Evolutionary conservation across 1,140 invertebrate genomes (phyloP), one percentile per base, ranked within the genome.

Genomic region (Pseudomyrmex flavicornis): DNA sequence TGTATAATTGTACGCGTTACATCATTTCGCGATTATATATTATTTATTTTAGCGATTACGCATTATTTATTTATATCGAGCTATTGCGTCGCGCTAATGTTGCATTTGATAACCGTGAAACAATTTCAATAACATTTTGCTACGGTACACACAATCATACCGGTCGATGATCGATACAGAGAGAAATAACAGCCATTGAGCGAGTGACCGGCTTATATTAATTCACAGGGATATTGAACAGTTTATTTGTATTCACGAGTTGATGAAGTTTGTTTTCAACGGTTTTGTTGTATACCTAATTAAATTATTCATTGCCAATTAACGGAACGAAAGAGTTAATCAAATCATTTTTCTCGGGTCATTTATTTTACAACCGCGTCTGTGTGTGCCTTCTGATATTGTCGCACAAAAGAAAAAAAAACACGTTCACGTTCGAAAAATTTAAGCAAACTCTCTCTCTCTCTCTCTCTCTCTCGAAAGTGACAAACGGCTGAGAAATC

Each of bases 191-290:
- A n/a, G 26, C 54, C 12, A 66, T 76, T 66, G 59, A 35, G 26
- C 17, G n/a, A 66, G 44, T 54, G 26, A 62, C 20, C 35, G 35
- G 75, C 10, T 79, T 48, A 79, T 54, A 70, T 63, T 63, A 35
- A 63, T 59, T 79, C 22, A 15, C 10, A 22, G 46, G 13, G 26
- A 58, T 58, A 58, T 58, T 13, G 58, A 69, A 1, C 15, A 22
- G 15, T 48, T 79, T 79, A 79, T 79, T 79, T 56, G 52, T 52
- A 58, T 69, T 54, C 52, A 15, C 46, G 26, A 69, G 9, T 66
- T 35, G 12, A 50, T 54, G 61, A 66, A 3, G 22, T 62, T 26
- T n/a, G 8, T 20, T 77, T 5, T 77, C 48, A 52, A 50, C 35
- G 61, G 52, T 77, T 1, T 76, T 48, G 54, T 66, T 77, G 68